Evolutionary conservation across 2,797 vertebrate species (phyloP).

Genomic region (Pygocentrus nattereri): DNA sequence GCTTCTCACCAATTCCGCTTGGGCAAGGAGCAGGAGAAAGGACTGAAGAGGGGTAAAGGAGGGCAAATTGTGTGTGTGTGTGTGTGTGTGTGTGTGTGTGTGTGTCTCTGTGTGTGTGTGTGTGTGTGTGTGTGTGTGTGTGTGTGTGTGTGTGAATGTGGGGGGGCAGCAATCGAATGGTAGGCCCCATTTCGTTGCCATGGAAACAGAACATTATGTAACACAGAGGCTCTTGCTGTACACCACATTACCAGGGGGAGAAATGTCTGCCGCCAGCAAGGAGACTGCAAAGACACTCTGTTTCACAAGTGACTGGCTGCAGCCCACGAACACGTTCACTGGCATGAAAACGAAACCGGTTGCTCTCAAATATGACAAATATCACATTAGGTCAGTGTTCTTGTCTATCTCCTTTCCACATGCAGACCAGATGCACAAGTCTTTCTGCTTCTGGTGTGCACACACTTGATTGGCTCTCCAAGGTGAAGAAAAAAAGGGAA

Average conservation of each 20-base stretch:
- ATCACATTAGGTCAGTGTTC: not conserved
- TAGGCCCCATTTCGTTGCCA: conserved; percentile 72
- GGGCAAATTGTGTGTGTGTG: conserved; percentile 3
- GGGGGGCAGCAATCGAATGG: conserved; percentile 53
- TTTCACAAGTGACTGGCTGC: conserved; percentile 25
- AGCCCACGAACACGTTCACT: not conserved
- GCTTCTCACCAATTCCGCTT: conserved; percentile 60
- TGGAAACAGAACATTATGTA: conserved; percentile 73
- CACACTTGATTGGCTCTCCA: not conserved
- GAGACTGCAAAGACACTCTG: conserved; percentile 22
- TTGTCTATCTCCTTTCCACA: not conserved
- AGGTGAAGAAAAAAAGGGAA: not conserved
- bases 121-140: too few species aligned
- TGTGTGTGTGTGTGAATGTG: conserved; percentile 43
- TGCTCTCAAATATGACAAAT: not conserved
- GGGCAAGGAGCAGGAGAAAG: conserved; percentile 57
- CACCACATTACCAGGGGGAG: conserved; percentile 62
- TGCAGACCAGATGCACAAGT: not conserved
- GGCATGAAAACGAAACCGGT: not conserved
- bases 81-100: too few species aligned
- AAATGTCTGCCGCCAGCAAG: conserved; percentile 51
- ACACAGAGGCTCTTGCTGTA: conserved; percentile 63
- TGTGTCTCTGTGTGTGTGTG: too few species aligned
- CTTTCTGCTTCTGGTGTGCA: not conserved
- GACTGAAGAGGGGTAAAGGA: conserved; percentile 33